These are phyloP conservation scores for Anthrax anthrax DNA, from an alignment of 2,888 invertebrate species.

Conservation along the genomic window DNA sequence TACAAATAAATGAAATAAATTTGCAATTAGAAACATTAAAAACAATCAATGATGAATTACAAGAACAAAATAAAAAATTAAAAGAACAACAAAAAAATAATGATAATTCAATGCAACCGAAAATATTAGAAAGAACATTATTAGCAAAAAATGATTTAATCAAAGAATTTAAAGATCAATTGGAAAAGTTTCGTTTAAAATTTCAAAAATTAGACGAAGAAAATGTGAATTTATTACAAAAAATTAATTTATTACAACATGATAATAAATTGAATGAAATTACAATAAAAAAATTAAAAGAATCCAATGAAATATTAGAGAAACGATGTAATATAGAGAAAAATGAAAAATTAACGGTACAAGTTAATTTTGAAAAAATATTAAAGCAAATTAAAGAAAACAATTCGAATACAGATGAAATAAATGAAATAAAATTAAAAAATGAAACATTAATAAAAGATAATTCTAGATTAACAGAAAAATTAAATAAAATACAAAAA, in stretches of 20 bases:
- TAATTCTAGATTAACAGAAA: background rate
- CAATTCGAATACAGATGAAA: background rate
- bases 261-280: background rate
- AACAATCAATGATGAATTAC: background rate
- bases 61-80: background rate
- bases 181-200: background rate
- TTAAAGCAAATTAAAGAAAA: background rate
- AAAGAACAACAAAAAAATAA: background rate
- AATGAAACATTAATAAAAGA: background rate
- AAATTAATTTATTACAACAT: background rate
- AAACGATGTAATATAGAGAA: background rate
- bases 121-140: background rate
- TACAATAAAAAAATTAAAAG: no score
- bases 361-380: background rate
- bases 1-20: background rate
- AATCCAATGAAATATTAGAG: background rate
- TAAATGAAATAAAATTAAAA: background rate
- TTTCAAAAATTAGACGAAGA: background rate
- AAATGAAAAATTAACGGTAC: background rate
- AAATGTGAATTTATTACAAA: background rate
- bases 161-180: background rate
- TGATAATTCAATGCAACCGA: background rate
- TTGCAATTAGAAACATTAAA: background rate
- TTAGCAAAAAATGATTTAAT: background rate
- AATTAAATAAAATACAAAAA: background rate